Evolutionary conservation across 2,113 vertebrate genomes (phyloP).

Genomic region (Emydocephalus ijimae): DNA sequence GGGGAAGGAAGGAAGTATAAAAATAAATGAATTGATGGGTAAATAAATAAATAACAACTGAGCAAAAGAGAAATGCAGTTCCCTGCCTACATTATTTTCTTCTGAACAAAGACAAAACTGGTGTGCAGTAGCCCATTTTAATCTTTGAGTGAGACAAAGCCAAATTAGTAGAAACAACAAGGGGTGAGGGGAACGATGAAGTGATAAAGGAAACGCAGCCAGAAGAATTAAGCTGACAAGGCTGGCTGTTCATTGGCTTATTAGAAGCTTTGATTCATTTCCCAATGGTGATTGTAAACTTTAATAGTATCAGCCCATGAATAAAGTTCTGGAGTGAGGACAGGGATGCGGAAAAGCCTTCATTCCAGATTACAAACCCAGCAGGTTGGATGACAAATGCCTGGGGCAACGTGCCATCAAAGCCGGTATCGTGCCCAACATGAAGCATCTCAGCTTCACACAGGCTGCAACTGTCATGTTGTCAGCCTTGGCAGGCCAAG

Average conservation of each 20-base stretch:
- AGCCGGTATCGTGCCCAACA: slow-evolving; percentile 71
- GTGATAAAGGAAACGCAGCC: slow-evolving; percentile 54
- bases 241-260: slow-evolving; percentile 70
- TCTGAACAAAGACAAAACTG: slow-evolving; percentile 47
- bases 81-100: slow-evolving; percentile 3
- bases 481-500: slow-evolving; percentile 71
- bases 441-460: slow-evolving; percentile 79
- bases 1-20: not conserved
- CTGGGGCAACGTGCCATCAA: slow-evolving; percentile 80
- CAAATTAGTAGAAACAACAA: slow-evolving; percentile 44
- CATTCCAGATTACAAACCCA: slow-evolving; percentile 84
- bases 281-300: slow-evolving; percentile 79
- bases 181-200: slow-evolving; percentile 45
- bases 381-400: slow-evolving; percentile 85
- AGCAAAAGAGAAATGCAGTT: slow-evolving; percentile 45
- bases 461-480: slow-evolving; percentile 76
- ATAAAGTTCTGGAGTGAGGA: slow-evolving; percentile 60
- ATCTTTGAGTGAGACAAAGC: slow-evolving; percentile 48
- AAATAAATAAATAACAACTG: slow-evolving; percentile 2
- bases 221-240: slow-evolving; percentile 76
- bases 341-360: slow-evolving; percentile 59
- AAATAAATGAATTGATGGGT: not conserved
- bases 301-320: slow-evolving; percentile 80
- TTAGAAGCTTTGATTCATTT: slow-evolving; percentile 82
- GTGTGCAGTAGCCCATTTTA: slow-evolving; percentile 46